Conservation (phyloP, 2,888 invertebrate species). For the Druceiella hillmani region DNA sequence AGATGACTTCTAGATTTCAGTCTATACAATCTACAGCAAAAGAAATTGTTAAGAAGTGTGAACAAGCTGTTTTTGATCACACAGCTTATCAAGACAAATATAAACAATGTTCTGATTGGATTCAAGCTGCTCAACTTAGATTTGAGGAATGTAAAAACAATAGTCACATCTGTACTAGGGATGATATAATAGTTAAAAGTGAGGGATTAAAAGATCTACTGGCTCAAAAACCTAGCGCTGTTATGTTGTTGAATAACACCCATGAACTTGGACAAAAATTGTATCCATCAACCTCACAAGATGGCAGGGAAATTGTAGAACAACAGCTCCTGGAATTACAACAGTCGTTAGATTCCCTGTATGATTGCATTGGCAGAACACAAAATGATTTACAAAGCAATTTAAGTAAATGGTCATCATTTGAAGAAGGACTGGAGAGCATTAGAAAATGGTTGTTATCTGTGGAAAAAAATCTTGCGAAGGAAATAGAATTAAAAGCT, state of each 20-base stretch:
- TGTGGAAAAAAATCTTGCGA: constrained; percentile 68
- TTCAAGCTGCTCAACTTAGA: constrained; percentile 67
- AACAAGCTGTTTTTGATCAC: constrained; percentile 81
- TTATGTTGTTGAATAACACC: constrained; percentile 72
- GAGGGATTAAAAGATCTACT: constrained; percentile 67
- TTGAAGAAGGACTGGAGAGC: constrained; percentile 77
- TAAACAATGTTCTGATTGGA: constrained; percentile 76
- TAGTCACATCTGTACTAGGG: constrained; percentile 57
- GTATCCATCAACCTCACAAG: constrained; percentile 78
- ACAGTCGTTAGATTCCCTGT: constrained; percentile 73
- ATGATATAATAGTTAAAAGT: constrained; percentile 64
- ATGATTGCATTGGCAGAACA: constrained; percentile 70
- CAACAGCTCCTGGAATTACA: constrained; percentile 80
- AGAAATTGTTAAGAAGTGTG: constrained; percentile 88
- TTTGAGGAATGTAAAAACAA: constrained; percentile 63
- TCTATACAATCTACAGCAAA: constrained; percentile 84
- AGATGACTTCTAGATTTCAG: constrained; percentile 85
- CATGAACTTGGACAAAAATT: constrained; percentile 85
- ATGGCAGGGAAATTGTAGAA: constrained; percentile 81
- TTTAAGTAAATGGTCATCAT: constrained; percentile 82
- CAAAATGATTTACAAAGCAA: constrained; percentile 80
- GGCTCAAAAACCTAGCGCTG: constrained; percentile 69
- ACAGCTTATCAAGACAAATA: constrained; percentile 76
- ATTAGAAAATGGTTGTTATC: constrained; percentile 75
- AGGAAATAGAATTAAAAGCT: constrained; percentile 74